Evolutionary conservation across 2,888 invertebrate species (phyloP), one percentile per base, ranked within the genome.

Genomic region (Melieria picta): DNA sequence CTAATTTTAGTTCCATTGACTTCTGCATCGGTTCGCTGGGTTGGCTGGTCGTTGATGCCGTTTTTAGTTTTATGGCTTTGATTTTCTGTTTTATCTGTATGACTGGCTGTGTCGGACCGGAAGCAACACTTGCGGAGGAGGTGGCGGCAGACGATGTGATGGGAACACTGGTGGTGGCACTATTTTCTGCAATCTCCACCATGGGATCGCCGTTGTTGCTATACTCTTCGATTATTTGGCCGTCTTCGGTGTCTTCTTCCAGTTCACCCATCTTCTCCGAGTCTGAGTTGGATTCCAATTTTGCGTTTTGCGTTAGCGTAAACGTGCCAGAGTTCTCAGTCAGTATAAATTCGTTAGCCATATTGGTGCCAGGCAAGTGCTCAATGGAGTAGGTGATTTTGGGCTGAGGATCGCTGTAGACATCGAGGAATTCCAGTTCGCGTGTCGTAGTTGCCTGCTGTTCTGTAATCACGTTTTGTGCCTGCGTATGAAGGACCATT

Each of bases 381-480:
- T 86, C 86, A 60, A 86, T 86, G 10, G 85, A 83, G 67, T 86
- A 86, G 3, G 84, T 84, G 0, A 86, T 84, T 73, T 86, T 86
- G 13, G 83, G 85, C 45, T 78, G 78, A 45, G 75, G 66, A 30
- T 85, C 85, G 58, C 80, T 80, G 73, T 86, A 86, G 0, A 86
- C 84, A 73, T 86, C 86, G 4, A 86, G 78, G 67, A 83, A 86
- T 65, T 86, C 86, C 9, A 86, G 72, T 7, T 84, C 80, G 7
- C 71, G 52, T 45, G 30, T 30, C 1, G 65, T 61, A 6, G 67
- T 72, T 4, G 68, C 62, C 57, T 77, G 69, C 42, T 71, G 47
- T 43, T 66, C 45, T 64, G 52, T 77, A 3, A 77, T 70, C 45
- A 78, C 76, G 45, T 75, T 73, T 69, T 79, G 77, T 0, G 78